phyloP scores from a whole-genome alignment of 2,888 invertebrate species.

The Slavum lentiscoides region DNA sequence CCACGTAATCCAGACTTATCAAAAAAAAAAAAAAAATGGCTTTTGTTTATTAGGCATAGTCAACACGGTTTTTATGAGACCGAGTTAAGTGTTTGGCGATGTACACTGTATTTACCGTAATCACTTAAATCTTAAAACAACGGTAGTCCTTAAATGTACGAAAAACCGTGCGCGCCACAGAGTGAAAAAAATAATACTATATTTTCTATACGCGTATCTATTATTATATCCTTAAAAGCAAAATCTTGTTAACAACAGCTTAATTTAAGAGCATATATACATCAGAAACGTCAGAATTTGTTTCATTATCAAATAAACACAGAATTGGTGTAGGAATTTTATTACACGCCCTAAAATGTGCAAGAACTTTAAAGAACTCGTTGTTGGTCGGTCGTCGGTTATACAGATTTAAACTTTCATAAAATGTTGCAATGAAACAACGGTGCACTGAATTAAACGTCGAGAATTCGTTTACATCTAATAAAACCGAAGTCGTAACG shows the following conservation, averaged over 20 bases:
- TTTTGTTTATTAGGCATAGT: background rate
- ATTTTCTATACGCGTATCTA: background rate
- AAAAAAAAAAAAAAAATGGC: background rate
- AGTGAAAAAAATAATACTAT: constrained; percentile 1
- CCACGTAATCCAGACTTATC: background rate
- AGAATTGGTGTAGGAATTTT: background rate
- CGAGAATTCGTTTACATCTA: background rate
- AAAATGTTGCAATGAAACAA: constrained; percentile 9
- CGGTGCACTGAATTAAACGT: constrained; percentile 22
- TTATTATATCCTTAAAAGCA: constrained; percentile 32
- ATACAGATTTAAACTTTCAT: constrained; percentile 8
- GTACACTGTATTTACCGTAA: constrained; percentile 12
- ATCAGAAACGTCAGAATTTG: constrained; percentile 38
- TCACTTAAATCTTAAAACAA: constrained; percentile 45
- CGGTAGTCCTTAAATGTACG: constrained; percentile 19
- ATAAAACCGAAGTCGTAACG: constrained; percentile 5
- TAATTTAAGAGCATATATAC: constrained; percentile 41
- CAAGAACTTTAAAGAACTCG: constrained; percentile 20
- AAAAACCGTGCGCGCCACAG: background rate
- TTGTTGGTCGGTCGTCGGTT: background rate
- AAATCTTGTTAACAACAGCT: constrained; percentile 47
- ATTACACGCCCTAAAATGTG: background rate
- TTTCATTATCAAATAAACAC: constrained; percentile 18
- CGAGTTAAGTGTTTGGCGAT: constrained; percentile 29
- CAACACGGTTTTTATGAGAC: constrained; percentile 24